phyloP scores from a whole-genome alignment of 2,888 invertebrate genomes.

The Salticus scenicus region DNA sequence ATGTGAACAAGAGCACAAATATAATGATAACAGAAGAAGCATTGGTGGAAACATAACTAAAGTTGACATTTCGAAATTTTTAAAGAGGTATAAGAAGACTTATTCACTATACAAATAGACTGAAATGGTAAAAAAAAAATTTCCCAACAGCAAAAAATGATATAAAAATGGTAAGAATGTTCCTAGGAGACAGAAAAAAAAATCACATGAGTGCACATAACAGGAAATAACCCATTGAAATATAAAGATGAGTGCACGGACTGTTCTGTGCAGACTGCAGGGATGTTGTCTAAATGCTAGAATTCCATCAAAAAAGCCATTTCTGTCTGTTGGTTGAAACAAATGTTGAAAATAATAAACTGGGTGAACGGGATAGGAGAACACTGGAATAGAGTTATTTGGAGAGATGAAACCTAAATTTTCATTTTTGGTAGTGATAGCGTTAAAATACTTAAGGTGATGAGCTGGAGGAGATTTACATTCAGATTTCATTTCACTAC shows the following conservation, averaged over 20 bases:
- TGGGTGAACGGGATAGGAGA: no score
- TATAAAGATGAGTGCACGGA: constrained; percentile 3
- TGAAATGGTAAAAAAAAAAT: no score
- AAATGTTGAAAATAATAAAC: no score
- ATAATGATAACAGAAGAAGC: neutral
- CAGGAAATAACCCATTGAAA: neutral
- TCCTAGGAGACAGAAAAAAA: neutral
- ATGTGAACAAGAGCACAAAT: constrained; percentile 4
- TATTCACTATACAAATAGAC: neutral
- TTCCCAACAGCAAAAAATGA: neutral
- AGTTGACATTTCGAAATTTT: constrained; percentile 7
- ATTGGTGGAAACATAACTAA: constrained; percentile 2
- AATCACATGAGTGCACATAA: neutral
- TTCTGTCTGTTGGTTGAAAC: no score
- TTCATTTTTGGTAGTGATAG: constrained; percentile 20
- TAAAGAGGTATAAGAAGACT: neutral
- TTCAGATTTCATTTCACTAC: neutral
- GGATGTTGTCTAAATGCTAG: constrained; percentile 11
- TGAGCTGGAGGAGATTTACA: neutral
- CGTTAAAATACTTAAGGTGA: neutral
- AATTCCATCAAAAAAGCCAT: no score
- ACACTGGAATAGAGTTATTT: constrained; percentile 12
- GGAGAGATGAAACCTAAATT: constrained; percentile 21
- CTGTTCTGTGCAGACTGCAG: constrained; percentile 13
- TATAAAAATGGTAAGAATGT: neutral